Evolutionary conservation across 2,888 invertebrate genomes (phyloP).

Genomic region (Scrobipalpa costella): DNA sequence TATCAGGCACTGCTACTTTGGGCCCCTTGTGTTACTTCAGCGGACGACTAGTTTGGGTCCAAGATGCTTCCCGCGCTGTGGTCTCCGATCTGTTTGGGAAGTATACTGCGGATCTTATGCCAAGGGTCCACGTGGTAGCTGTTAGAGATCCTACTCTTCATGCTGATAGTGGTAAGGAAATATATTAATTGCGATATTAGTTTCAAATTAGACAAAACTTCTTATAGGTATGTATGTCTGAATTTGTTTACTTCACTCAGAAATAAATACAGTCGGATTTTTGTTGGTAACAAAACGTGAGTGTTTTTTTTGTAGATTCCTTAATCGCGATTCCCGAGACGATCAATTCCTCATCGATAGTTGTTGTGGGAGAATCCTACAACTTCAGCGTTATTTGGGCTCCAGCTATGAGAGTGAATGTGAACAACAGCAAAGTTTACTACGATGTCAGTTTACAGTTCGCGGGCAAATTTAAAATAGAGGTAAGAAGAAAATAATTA

Average conservation of each 20-base stretch:
- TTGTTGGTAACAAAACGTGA: not conserved
- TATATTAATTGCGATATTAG: not conserved
- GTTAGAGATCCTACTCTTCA: conserved; percentile 87
- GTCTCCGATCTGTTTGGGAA: conserved; percentile 88
- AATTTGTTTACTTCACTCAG: too few species aligned
- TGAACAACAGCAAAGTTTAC: conserved; percentile 90
- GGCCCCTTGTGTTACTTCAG: conserved; percentile 91
- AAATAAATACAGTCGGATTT: not conserved
- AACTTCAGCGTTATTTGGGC: conserved; percentile 93
- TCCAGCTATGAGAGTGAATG: conserved; percentile 86
- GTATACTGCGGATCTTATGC: conserved; percentile 86
- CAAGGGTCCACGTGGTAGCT: conserved; percentile 85
- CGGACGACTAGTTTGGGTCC: conserved; percentile 91
- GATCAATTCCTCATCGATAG: conserved; percentile 84
- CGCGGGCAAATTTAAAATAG: conserved; percentile 80
- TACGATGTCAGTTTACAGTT: conserved; percentile 88
- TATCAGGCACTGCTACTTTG: conserved; percentile 76
- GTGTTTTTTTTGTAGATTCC: conserved; percentile 50
- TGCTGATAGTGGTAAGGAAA: conserved; percentile 77
- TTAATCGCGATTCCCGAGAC: conserved; percentile 87
- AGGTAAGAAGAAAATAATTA: conserved; percentile 58
- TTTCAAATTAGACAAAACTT: too few species aligned
- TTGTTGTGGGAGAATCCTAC: conserved; percentile 88
- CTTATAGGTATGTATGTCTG: too few species aligned
- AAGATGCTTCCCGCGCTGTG: conserved; percentile 86